Percentiles rank a stretch among this genome's conserved stretches.
phyloP scores from a whole-genome alignment of 2,113 vertebrate species.

The Ceyx margarethae region DNA sequence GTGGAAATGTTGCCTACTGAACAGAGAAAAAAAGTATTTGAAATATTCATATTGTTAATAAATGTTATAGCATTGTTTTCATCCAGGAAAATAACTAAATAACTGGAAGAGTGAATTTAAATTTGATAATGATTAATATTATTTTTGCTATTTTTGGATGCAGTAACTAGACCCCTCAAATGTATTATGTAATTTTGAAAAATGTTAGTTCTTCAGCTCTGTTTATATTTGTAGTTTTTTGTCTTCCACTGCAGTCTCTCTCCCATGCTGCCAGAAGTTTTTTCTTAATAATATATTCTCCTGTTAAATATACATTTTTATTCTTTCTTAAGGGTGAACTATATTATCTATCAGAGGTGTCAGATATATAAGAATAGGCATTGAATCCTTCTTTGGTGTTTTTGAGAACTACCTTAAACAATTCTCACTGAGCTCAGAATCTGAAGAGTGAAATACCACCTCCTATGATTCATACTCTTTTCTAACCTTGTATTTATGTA shows the following conservation, averaged over 20 bases:
- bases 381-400: not conserved
- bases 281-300: not conserved
- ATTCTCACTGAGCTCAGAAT: not conserved
- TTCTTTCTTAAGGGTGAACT: not conserved
- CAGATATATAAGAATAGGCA: not conserved
- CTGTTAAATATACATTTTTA: not conserved
- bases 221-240: not conserved
- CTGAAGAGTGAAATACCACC: not conserved
- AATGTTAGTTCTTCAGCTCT: not conserved
- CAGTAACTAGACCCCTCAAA: not conserved
- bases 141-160: not conserved
- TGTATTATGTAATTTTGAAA: not conserved
- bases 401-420: not conserved
- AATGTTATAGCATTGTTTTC: not conserved
- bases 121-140: not conserved
- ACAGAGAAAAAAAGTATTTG: not conserved
- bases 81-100: not conserved
- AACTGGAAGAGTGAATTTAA: not conserved
- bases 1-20: not conserved
- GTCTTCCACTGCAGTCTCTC: not conserved
- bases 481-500: not conserved
- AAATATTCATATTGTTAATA: not conserved
- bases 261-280: not conserved
- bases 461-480: not conserved
- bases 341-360: not conserved